Conservation (phyloP, 2,797 vertebrate species). For the Anabas testudineus region DNA sequence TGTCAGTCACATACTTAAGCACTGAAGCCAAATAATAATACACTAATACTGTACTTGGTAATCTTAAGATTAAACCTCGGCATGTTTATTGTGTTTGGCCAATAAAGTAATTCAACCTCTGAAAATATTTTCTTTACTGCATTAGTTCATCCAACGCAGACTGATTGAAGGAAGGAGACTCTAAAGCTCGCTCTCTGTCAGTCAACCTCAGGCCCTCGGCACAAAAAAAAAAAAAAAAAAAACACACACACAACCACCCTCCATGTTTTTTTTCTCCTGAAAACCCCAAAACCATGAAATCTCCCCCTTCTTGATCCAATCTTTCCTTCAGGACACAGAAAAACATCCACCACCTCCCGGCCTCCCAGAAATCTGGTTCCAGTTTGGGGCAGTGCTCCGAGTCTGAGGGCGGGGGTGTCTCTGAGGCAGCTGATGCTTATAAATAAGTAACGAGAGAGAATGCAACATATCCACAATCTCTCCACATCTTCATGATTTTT, state of each 20-base stretch:
- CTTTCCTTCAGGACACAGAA: slow-evolving; percentile 75
- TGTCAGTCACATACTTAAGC: slow-evolving; percentile 36
- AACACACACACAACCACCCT: slow-evolving; percentile 37
- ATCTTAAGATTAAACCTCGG: slow-evolving; percentile 49
- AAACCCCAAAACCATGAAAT: slow-evolving; percentile 68
- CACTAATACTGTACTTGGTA: slow-evolving; percentile 38
- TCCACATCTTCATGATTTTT: slow-evolving; percentile 74
- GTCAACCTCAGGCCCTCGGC: slow-evolving; percentile 46
- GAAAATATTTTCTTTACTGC: slow-evolving; percentile 64
- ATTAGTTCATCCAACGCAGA: slow-evolving; percentile 47
- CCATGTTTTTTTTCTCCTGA: slow-evolving; percentile 23
- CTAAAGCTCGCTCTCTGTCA: slow-evolving; percentile 54
- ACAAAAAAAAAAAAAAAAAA: slow-evolving; percentile 20
- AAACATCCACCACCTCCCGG: slow-evolving; percentile 71
- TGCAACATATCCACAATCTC: slow-evolving; percentile 68
- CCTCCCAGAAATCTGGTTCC: slow-evolving; percentile 82
- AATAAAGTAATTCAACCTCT: slow-evolving; percentile 56
- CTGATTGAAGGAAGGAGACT: slow-evolving; percentile 48
- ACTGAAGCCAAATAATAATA: slow-evolving; percentile 35
- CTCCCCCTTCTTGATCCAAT: slow-evolving; percentile 71
- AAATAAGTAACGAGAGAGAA: slow-evolving; percentile 81
- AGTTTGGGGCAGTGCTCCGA: slow-evolving; percentile 75
- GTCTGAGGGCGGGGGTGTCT: slow-evolving; percentile 63
- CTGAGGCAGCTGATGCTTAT: slow-evolving; percentile 78
- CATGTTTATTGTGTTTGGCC: slow-evolving; percentile 65